A percentile compares a stretch with the other conserved stretches of the same genome.
Evolutionary conservation across 53 echinoderm and acorn worm species (phyloP).

Genomic region (Paracentrotus lividus): DNA sequence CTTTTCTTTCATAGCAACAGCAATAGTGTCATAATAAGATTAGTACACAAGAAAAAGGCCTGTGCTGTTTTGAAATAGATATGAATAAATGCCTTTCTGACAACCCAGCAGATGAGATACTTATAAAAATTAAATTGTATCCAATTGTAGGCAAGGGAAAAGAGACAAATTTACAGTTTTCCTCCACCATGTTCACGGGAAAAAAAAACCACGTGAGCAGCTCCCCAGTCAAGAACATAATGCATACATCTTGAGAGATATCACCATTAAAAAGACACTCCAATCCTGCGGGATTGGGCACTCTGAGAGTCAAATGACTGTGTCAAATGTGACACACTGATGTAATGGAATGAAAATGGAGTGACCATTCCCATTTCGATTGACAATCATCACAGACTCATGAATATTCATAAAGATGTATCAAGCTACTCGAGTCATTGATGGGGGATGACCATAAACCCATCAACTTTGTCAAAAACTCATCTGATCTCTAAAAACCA

Average conservation of each 20-base stretch:
- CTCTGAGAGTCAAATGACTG: constrained; percentile 10
- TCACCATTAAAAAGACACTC: constrained; percentile 36
- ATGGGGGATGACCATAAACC: not conserved
- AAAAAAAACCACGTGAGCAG: not conserved
- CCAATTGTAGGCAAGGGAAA: not conserved
- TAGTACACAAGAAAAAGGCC: not conserved
- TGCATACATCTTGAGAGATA: constrained; percentile 16
- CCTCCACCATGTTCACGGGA: too few relatives aligned
- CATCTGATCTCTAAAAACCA: not conserved
- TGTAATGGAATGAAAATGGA: not conserved
- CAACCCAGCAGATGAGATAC: not conserved
- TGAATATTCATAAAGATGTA: constrained; percentile 49
- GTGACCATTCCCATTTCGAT: constrained; percentile 28
- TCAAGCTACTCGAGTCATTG: constrained; percentile 19
- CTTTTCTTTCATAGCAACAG: constrained; percentile 12
- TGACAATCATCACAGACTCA: not conserved
- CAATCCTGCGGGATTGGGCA: not conserved
- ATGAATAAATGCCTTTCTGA: not conserved
- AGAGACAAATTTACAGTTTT: not conserved
- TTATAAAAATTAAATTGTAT: not conserved
- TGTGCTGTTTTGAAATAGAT: not conserved
- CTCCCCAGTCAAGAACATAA: not conserved
- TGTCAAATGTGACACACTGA: constrained; percentile 12
- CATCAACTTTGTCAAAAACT: constrained; percentile 1
- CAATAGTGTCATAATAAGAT: not conserved